phyloP scores from a whole-genome alignment of 2,888 invertebrate genomes.

The Napeogenes inachia region DNA sequence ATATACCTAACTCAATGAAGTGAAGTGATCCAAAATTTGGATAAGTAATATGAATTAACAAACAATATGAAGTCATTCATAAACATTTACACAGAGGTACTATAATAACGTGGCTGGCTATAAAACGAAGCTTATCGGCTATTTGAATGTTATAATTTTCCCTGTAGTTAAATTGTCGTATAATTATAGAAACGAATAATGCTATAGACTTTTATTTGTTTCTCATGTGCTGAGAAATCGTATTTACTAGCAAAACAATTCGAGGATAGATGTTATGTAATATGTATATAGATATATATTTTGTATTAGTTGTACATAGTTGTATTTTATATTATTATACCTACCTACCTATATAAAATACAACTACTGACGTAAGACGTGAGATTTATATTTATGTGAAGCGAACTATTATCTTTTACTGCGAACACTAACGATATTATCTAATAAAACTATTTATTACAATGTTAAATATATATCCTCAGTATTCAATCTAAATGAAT shows the following conservation, averaged over 20 bases:
- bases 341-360: no score
- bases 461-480: no score
- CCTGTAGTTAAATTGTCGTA: slow-evolving; percentile 16
- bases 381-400: no score
- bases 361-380: no score
- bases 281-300: no score
- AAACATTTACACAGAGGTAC: background rate
- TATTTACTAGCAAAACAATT: slow-evolving; percentile 10
- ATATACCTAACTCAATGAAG: slow-evolving; percentile 11
- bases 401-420: no score
- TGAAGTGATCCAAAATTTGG: slow-evolving; percentile 14
- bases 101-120: background rate
- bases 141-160: slow-evolving; percentile 8
- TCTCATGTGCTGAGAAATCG: slow-evolving; percentile 8
- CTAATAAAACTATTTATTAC: no score
- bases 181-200: slow-evolving; percentile 7
- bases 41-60: slow-evolving; percentile 18
- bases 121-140: background rate
- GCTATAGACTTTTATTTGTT: slow-evolving; percentile 7
- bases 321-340: no score
- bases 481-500: no score
- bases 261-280: background rate
- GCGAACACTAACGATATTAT: no score
- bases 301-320: no score
- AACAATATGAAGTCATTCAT: slow-evolving; percentile 25